Evolutionary conservation across 2,113 vertebrate genomes (phyloP).

Genomic region (Megalops atlanticus): DNA sequence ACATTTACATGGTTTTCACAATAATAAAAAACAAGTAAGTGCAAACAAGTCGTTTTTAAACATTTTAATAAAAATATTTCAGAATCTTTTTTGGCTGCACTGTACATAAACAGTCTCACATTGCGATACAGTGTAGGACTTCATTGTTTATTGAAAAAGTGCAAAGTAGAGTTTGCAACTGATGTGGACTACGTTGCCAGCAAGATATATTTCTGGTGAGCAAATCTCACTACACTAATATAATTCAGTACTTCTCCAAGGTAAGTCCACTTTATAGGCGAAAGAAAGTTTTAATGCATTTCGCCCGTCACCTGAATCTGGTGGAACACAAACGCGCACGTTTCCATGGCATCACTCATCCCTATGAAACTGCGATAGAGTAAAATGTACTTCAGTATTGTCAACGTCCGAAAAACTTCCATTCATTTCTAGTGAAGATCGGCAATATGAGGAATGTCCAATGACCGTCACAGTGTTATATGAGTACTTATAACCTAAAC

Average conservation of each 20-base stretch:
- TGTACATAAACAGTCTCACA: constrained; percentile 42
- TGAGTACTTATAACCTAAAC: constrained; percentile 25
- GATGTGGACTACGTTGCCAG: not conserved
- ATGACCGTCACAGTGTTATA: constrained; percentile 32
- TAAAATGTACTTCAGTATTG: constrained; percentile 6
- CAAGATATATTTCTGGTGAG: constrained; percentile 15
- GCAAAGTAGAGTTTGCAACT: constrained; percentile 25
- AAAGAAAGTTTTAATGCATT: constrained; percentile 1
- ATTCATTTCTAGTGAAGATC: constrained; percentile 10
- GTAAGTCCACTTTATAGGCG: not conserved
- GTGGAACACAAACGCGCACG: not conserved
- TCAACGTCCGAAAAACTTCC: constrained; percentile 6
- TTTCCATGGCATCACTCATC: not conserved
- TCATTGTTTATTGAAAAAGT: constrained; percentile 29
- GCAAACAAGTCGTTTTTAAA: constrained; percentile 14
- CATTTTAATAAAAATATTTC: constrained; percentile 28
- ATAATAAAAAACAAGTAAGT: constrained; percentile 4
- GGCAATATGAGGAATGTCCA: constrained; percentile 9
- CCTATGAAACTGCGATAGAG: not conserved
- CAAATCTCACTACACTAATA: not conserved
- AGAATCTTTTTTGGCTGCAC: constrained; percentile 34
- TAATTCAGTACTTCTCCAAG: not conserved
- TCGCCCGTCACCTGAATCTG: not conserved
- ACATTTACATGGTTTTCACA: not conserved
- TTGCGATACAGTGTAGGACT: constrained; percentile 35